phyloP scores from a whole-genome alignment of 2,888 invertebrate genomes.

The Pterostichus niger region DNA sequence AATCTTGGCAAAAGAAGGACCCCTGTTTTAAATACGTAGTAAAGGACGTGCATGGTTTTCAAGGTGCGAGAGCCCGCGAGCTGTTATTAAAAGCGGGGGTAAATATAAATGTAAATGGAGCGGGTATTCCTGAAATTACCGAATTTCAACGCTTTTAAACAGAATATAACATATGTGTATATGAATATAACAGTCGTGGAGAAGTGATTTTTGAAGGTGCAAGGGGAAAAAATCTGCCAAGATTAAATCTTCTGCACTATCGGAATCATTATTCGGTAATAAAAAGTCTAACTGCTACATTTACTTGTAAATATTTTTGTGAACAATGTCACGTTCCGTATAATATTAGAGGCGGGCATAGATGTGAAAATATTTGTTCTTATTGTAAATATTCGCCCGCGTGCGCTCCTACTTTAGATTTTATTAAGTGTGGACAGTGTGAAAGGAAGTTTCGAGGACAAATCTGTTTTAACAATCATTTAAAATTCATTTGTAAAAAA shows the following conservation, averaged over 20 bases:
- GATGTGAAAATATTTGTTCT: neutral
- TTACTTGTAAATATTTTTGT: too few relatives aligned
- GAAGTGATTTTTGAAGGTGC: constrained; percentile 23
- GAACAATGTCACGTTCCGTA: too few relatives aligned
- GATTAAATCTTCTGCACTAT: constrained; percentile 10
- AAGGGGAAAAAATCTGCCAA: constrained; percentile 16
- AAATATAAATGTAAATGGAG: too few relatives aligned
- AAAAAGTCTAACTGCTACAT: too few relatives aligned
- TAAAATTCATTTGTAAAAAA: too few relatives aligned
- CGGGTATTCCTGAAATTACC: too few relatives aligned
- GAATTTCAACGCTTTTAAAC: too few relatives aligned
- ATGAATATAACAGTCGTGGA: too few relatives aligned
- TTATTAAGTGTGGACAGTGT: neutral
- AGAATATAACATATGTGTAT: too few relatives aligned
- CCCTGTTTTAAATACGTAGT: neutral
- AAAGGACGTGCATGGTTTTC: neutral
- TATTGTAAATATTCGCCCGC: constrained; percentile 11
- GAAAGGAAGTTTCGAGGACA: constrained; percentile 5
- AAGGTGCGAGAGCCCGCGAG: constrained; percentile 11
- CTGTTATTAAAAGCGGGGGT: neutral
- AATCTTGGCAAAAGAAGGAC: constrained; percentile 6
- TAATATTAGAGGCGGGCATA: too few relatives aligned
- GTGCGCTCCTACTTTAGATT: neutral
- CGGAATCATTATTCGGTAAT: constrained; percentile 1
- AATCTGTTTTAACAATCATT: constrained; percentile 7